A percentile compares a stretch with the other conserved stretches of the same genome.
Evolutionary conservation across 2,888 invertebrate species (phyloP).

Genomic region (Macrophya annulata): DNA sequence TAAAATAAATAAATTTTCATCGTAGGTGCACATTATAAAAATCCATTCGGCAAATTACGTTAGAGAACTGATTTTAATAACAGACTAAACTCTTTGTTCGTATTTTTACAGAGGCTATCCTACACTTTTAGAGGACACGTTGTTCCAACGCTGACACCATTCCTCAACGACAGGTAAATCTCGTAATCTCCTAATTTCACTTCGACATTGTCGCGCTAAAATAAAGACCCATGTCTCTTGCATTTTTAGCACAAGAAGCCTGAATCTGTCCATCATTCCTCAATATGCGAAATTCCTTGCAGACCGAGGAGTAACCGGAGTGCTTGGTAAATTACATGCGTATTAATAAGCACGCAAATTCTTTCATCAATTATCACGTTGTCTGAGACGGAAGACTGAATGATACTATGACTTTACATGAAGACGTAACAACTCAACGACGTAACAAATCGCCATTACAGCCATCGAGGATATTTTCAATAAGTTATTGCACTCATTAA

Average conservation of each 20-base stretch:
- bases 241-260: constrained; percentile 52
- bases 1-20: neutral
- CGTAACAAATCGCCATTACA: no score
- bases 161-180: constrained; percentile 82
- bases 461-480: neutral
- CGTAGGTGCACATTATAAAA: neutral
- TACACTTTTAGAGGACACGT: constrained; percentile 84
- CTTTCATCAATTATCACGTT: neutral
- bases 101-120: constrained; percentile 60
- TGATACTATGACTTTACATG: neutral
- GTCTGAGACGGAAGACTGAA: neutral
- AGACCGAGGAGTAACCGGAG: constrained; percentile 83
- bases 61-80: neutral
- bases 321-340: constrained; percentile 83
- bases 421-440: no score
- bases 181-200: neutral
- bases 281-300: constrained; percentile 85
- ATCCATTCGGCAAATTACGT: neutral
- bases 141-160: constrained; percentile 88
- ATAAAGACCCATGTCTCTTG: neutral
- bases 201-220: neutral
- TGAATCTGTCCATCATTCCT: constrained; percentile 80
- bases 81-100: neutral
- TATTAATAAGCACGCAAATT: constrained; percentile 50
- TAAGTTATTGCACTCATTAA: neutral